These are phyloP conservation scores for Ophioderma brevispina DNA, from an alignment of 35 echinoderm and acorn worm genomes.

Conservation along the genomic window DNA sequence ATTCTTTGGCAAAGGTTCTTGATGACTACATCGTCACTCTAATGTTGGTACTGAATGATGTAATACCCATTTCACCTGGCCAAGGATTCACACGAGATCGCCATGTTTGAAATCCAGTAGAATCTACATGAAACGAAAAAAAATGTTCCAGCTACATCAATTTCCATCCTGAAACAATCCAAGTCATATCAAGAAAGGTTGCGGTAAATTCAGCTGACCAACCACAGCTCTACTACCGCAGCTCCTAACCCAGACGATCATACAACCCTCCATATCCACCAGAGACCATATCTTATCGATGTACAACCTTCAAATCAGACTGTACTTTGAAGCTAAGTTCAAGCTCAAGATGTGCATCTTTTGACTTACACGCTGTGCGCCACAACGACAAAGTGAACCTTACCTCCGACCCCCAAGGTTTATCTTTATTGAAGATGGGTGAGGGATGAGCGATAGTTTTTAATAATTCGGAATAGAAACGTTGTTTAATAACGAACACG, in stretches of 20 bases:
- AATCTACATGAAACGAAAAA: neutral
- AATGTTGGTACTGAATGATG: too few relatives aligned
- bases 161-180: slow-evolving; percentile 1
- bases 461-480: too few relatives aligned
- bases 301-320: neutral
- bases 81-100: slow-evolving; percentile 15
- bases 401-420: neutral
- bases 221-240: neutral
- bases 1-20: too few relatives aligned
- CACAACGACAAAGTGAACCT: neutral
- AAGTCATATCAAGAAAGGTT: slow-evolving; percentile 19
- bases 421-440: slow-evolving; percentile 13
- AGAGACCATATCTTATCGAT: neutral
- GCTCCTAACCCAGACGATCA: neutral
- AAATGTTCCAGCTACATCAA: neutral
- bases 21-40: too few relatives aligned
- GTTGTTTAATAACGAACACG: too few relatives aligned
- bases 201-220: neutral
- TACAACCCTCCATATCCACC: neutral
- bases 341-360: too few relatives aligned
- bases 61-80: neutral
- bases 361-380: neutral
- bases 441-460: too few relatives aligned
- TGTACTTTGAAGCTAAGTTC: slow-evolving; percentile 6
- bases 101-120: neutral